phyloP scores from a whole-genome alignment of 2,888 invertebrate species.

The Apamea sordens region DNA sequence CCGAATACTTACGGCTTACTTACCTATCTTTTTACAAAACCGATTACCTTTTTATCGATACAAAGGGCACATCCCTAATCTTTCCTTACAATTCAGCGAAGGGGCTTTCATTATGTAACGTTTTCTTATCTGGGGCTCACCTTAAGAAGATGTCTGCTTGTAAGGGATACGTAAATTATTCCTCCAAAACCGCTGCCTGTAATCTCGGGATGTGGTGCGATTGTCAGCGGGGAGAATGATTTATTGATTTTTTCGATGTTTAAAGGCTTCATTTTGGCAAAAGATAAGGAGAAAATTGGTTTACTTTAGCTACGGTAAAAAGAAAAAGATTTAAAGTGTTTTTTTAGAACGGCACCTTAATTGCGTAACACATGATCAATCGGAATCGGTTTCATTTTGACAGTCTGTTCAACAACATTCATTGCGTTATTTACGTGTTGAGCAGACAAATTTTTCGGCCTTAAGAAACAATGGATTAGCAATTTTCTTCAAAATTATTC shows the following conservation, averaged over 20 bases:
- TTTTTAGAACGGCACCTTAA: neutral
- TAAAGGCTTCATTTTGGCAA: neutral
- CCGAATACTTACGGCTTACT: neutral
- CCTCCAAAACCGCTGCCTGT: slow-evolving; percentile 46
- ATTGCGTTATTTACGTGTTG: no score
- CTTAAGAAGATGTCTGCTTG: slow-evolving; percentile 70
- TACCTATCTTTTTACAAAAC: slow-evolving; percentile 5
- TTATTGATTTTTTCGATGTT: slow-evolving; percentile 28
- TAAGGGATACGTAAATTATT: slow-evolving; percentile 64
- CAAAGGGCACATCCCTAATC: slow-evolving; percentile 51
- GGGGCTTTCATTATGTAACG: slow-evolving; percentile 81
- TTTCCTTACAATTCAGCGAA: slow-evolving; percentile 70
- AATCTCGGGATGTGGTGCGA: slow-evolving; percentile 53
- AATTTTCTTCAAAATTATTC: no score
- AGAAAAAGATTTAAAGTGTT: neutral
- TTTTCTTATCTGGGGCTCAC: slow-evolving; percentile 78
- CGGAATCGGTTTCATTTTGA: no score
- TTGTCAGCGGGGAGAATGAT: slow-evolving; percentile 44
- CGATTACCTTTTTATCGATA: slow-evolving; percentile 48
- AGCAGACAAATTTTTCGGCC: no score
- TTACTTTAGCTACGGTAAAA: neutral
- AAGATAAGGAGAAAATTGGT: neutral
- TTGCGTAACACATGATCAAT: no score
- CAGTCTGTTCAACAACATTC: no score
- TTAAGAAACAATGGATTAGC: no score